Evolutionary conservation across 2,113 vertebrate species (phyloP), one percentile per base, ranked within the genome.

Genomic region (Pangasianodon hypophthalmus): DNA sequence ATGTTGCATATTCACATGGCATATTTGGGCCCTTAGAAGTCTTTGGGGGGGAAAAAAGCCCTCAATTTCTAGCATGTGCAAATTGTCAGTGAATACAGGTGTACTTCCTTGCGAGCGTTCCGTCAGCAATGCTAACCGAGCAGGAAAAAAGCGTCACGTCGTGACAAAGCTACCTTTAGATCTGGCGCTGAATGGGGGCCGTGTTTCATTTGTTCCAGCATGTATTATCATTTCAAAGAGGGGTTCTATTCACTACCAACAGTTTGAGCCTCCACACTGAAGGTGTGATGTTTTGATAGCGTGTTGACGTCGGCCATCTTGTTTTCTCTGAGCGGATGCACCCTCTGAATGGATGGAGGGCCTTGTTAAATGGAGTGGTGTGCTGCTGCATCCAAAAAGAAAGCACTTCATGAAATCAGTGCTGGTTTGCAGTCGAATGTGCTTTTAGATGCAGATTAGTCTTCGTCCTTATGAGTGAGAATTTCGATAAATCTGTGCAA

Each of bases 221-320:
- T 21, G 48, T 83, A 93, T 93, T 92, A 93, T 88, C 91, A 92
- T 91, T 89, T 93, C 89, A 92, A 88, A 90, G 73, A 37, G 41
- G 6, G 37, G 37, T 84, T 80, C 56, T 75, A 52, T 85, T 86
- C 52, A 69, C 67, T 16, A 10, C n/a, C 75, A 50, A 87, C 85
- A 56, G 75, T 84, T 75, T 77, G 73, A 79, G 50, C 69, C 77
- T 71, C 58, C 52, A 44, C 62, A 84, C 37, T 52, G 83, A 16
- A 86, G 81, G 69, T 77, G 89, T 41, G 81, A 50, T 86, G 85
- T 91, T 91, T 67, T 86, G 86, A 81, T 89, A 71, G 46, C 48
- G 69, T 48, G 69, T 82, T 87, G 88, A 91, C 86, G 62, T 89
- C 89, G 73, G 67, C 89, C 85, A 88, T 82, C 56, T 41, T 89